These are phyloP conservation scores for Aleiodes alternator DNA, from an alignment of 2,888 invertebrate genomes.

Conservation along the genomic window DNA sequence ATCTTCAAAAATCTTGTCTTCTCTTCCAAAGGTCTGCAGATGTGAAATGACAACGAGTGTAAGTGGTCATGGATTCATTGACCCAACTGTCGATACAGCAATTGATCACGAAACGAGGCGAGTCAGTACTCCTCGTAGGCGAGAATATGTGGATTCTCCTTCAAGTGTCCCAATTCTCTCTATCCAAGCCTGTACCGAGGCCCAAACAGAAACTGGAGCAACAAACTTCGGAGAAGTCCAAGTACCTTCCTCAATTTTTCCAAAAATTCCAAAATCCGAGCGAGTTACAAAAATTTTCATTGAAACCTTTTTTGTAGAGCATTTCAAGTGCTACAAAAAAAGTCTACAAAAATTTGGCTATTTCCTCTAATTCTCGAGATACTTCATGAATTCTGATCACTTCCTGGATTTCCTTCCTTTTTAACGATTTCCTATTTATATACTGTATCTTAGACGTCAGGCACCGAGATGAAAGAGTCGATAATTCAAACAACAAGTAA, in stretches of 20 bases:
- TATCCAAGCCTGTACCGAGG: slow-evolving; percentile 52
- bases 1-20: not conserved
- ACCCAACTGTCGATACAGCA: slow-evolving; percentile 44
- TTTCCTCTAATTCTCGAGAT: no score
- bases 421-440: not conserved
- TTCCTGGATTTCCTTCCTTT: not conserved
- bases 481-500: slow-evolving; percentile 62
- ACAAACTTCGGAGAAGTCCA: slow-evolving; percentile 52
- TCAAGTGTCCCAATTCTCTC: slow-evolving; percentile 53
- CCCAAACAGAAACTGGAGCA: slow-evolving; percentile 58
- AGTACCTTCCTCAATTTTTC: slow-evolving; percentile 44
- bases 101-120: slow-evolving; percentile 55
- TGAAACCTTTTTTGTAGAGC: no score
- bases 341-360: no score
- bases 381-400: no score
- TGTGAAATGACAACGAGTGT: slow-evolving; percentile 63
- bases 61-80: slow-evolving; percentile 56
- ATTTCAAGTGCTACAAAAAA: no score
- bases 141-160: slow-evolving; percentile 59
- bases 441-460: slow-evolving; percentile 57
- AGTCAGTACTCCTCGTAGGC: slow-evolving; percentile 53
- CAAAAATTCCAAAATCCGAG: not conserved
- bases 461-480: slow-evolving; percentile 57
- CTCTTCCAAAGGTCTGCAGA: slow-evolving; percentile 43
- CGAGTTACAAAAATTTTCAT: no score